phyloP scores from a whole-genome alignment of 2,797 vertebrate species.

The Rhyacichthys aspro region DNA sequence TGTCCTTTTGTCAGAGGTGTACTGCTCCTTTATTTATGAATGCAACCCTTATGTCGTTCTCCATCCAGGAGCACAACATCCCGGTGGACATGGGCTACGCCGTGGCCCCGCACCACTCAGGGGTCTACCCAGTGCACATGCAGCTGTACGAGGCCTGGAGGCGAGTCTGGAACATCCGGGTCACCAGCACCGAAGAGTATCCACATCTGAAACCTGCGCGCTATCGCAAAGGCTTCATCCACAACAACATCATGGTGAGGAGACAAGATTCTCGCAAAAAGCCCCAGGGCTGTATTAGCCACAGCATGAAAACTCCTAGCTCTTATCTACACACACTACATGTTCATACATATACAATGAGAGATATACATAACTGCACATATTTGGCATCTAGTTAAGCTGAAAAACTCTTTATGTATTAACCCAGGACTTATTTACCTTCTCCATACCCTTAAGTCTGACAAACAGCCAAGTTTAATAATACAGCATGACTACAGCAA shows the following conservation, averaged over 20 bases:
- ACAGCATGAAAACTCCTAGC: not conserved
- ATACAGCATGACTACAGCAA: no score
- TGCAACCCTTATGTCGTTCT: slow-evolving; percentile 24
- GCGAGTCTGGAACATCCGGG: slow-evolving; percentile 91
- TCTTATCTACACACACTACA: slow-evolving; percentile 7
- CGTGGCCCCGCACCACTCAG: slow-evolving; percentile 95
- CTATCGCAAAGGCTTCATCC: slow-evolving; percentile 94
- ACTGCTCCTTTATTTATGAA: slow-evolving; percentile 47
- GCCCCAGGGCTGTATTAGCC: not conserved
- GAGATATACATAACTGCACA: not conserved
- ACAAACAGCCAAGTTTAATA: no score
- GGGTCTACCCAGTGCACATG: slow-evolving; percentile 94
- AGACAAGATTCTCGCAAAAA: slow-evolving; percentile 10
- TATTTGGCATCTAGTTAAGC: no score
- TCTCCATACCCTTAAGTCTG: no score
- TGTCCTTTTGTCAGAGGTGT: slow-evolving; percentile 43
- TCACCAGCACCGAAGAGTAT: slow-evolving; percentile 98
- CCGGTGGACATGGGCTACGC: slow-evolving; percentile 94
- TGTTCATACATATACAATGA: slow-evolving; percentile 17
- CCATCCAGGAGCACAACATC: slow-evolving; percentile 89
- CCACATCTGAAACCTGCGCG: slow-evolving; percentile 97
- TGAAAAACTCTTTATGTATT: no score
- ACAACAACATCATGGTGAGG: slow-evolving; percentile 94
- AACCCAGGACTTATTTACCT: no score
- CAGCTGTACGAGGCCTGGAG: slow-evolving; percentile 98